phyloP scores from a whole-genome alignment of 2,888 invertebrate species.

The Pharmacophagus antenor region DNA sequence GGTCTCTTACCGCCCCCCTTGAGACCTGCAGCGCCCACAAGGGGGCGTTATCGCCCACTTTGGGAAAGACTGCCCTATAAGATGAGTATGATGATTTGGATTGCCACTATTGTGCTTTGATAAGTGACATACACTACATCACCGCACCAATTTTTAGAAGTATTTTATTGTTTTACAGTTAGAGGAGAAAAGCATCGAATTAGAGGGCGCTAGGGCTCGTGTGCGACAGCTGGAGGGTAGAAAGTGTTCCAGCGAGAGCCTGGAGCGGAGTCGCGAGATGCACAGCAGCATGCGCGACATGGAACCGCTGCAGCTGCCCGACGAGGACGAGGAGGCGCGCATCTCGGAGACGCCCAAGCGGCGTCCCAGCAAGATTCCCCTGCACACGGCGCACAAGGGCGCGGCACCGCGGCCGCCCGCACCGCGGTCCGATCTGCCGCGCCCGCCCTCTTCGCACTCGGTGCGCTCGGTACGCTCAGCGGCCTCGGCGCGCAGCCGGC shows the following conservation, averaged over 20 bases:
- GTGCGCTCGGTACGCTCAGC: conserved; percentile 48
- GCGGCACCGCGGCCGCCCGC: conserved; percentile 65
- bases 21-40: too few relatives aligned
- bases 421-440: conserved; percentile 43
- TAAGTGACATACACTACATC: too few relatives aligned
- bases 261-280: conserved; percentile 35
- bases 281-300: conserved; percentile 71
- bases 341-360: conserved; percentile 82
- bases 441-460: conserved; percentile 59
- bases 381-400: conserved; percentile 43
- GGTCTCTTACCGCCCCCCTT: too few relatives aligned
- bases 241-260: conserved; percentile 44
- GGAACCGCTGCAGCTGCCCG: conserved; percentile 69
- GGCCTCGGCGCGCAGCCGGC: conserved; percentile 57
- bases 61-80: too few relatives aligned
- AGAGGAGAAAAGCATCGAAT: conserved; percentile 90
- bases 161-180: conserved; percentile 73
- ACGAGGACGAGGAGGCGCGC: conserved; percentile 81
- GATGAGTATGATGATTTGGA: not conserved
- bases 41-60: too few relatives aligned
- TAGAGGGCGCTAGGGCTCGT: conserved; percentile 90
- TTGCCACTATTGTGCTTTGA: too few relatives aligned
- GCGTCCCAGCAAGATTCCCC: conserved; percentile 70
- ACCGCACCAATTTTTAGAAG: not conserved
- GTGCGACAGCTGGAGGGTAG: conserved; percentile 85